Conservation (phyloP, 2,888 invertebrate genomes). For the Isoperla grammatica region DNA sequence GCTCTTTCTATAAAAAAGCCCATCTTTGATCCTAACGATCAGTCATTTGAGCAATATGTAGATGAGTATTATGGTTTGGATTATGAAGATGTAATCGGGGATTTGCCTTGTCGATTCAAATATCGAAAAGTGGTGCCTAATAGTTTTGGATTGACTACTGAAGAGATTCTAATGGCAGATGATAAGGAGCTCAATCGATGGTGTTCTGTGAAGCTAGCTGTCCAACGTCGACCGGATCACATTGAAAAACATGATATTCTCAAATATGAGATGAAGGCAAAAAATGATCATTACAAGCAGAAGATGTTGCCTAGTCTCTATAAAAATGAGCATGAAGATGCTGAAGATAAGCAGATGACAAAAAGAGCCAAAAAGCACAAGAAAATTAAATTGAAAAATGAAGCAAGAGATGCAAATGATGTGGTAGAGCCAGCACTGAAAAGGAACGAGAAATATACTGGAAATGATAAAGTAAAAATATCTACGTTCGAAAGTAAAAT, state of each 20-base stretch:
- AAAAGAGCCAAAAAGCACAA: slow-evolving; percentile 24
- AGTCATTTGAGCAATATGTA: slow-evolving; percentile 79
- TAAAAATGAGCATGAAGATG: slow-evolving; percentile 34
- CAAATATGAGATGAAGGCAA: slow-evolving; percentile 66
- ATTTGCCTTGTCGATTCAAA: slow-evolving; percentile 85
- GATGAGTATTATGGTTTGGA: slow-evolving; percentile 94
- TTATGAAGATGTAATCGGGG: slow-evolving; percentile 92
- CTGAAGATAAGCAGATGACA: slow-evolving; percentile 23
- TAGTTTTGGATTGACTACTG: slow-evolving; percentile 81
- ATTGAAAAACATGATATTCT: slow-evolving; percentile 75
- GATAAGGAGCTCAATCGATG: slow-evolving; percentile 93
- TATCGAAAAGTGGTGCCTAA: slow-evolving; percentile 87
- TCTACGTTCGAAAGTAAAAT: too few relatives aligned
- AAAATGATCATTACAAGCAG: slow-evolving; percentile 66
- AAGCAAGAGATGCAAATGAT: slow-evolving; percentile 4
- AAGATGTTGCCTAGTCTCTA: slow-evolving; percentile 76
- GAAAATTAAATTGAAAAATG: slow-evolving; percentile 18
- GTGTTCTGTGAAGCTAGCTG: slow-evolving; percentile 86
- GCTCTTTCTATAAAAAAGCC: slow-evolving; percentile 73
- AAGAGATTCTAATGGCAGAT: slow-evolving; percentile 90
- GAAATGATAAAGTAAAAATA: background rate
- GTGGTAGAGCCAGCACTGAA: slow-evolving; percentile 25
- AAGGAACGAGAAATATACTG: background rate
- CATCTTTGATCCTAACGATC: slow-evolving; percentile 69
- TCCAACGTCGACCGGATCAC: slow-evolving; percentile 68